A percentile compares a stretch with the other conserved stretches of the same genome.
Conservation (phyloP, 92 coral and sea anemone genomes). For the Umimayanthus chanpuru region DNA sequence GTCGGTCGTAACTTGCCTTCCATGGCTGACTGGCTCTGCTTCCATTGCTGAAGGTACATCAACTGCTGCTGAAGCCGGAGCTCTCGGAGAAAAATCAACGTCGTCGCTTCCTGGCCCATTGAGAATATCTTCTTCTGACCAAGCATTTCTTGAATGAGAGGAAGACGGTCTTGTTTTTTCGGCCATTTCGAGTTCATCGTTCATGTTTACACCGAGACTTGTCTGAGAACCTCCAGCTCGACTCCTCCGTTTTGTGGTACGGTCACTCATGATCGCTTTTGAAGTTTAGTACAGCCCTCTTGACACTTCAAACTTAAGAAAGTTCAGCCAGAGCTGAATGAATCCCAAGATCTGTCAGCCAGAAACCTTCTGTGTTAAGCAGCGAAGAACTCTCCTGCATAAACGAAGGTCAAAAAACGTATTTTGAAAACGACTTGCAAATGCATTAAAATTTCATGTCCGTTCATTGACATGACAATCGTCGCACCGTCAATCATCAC, state of each 20-base stretch:
- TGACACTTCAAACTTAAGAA: conserved; percentile 2
- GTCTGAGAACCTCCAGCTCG: conserved; percentile 89
- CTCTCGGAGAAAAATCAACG: conserved; percentile 85
- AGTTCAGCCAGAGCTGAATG: conserved; percentile 9
- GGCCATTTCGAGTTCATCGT: conserved; percentile 91
- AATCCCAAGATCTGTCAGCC: not conserved
- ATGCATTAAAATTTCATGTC: conserved; percentile 40
- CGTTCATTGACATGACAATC: conserved; percentile 2
- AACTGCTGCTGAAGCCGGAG: conserved; percentile 93
- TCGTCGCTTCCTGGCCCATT: conserved; percentile 87
- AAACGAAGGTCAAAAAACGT: conserved; percentile 37
- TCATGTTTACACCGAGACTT: conserved; percentile 84
- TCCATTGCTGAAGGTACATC: conserved; percentile 98
- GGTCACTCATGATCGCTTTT: conserved; percentile 55
- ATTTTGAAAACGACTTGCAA: conserved; percentile 25
- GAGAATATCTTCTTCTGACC: conserved; percentile 90
- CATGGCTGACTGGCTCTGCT: conserved; percentile 87
- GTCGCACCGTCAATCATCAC: conserved; percentile 38
- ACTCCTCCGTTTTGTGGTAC: conserved; percentile 71
- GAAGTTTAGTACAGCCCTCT: not conserved
- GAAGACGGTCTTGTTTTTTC: conserved; percentile 80
- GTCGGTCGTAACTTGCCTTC: conserved; percentile 85
- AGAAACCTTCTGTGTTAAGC: not conserved
- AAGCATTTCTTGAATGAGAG: conserved; percentile 86
- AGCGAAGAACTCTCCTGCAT: conserved; percentile 1